Conservation (phyloP, 37 sponge, comb jelly and placozoan species). For the Cliona cf. orientalis region DNA sequence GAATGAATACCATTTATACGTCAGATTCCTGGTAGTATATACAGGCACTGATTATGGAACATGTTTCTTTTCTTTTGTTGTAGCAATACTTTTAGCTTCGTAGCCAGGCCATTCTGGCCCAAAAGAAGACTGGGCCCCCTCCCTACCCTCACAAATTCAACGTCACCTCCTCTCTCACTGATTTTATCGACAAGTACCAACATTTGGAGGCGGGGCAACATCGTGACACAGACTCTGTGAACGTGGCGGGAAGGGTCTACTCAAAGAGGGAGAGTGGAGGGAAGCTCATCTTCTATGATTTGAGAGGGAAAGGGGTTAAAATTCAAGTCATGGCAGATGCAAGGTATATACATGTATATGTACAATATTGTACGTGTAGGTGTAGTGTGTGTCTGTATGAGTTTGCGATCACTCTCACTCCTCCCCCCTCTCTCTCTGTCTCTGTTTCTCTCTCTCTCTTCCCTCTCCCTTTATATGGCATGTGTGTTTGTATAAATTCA, state of each 20-base stretch:
- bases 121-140: constrained; percentile 75
- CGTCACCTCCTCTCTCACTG: constrained; percentile 82
- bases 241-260: constrained; percentile 90
- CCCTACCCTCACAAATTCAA: constrained; percentile 99
- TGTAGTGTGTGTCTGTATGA: no score
- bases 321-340: constrained; percentile 97
- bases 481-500: no score
- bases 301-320: constrained; percentile 89
- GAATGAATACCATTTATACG: no score
- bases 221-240: constrained; percentile 50
- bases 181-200: constrained; percentile 81
- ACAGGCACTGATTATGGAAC: no score
- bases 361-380: no score
- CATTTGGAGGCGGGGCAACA: constrained; percentile 73
- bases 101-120: constrained; percentile 59
- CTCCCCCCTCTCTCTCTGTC: no score
- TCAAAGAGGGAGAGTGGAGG: constrained; percentile 90
- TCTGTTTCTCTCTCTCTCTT: no score
- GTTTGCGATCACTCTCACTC: no score
- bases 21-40: no score
- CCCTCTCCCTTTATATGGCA: no score
- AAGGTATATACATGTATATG: no score
- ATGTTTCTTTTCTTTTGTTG: no score
- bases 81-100: constrained; percentile 92
- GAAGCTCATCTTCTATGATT: constrained; percentile 96